Conservation (phyloP, 2,113 vertebrate species). For the Ornithorhynchus anatinus region DNA sequence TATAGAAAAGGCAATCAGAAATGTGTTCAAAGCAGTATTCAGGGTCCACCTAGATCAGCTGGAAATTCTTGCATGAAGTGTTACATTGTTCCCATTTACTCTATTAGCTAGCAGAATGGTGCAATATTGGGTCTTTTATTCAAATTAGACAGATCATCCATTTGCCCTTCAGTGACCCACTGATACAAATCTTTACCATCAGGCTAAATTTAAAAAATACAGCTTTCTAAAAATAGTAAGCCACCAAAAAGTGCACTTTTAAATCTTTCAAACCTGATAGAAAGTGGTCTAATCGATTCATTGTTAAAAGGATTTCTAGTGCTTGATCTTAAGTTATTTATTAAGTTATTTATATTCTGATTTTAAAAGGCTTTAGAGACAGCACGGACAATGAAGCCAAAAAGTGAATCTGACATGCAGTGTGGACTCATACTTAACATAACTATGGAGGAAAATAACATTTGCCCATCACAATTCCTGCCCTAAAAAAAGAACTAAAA, state of each 20-base stretch:
- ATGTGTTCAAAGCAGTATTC: background rate
- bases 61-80: background rate
- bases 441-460: too few species aligned
- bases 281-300: conserved; percentile 26
- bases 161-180: background rate
- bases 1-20: conserved; percentile 3
- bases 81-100: background rate
- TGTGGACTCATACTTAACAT: background rate
- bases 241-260: conserved; percentile 19
- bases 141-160: background rate
- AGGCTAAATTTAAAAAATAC: conserved; percentile 30
- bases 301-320: conserved; percentile 29
- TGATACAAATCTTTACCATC: background rate
- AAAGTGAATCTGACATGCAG: conserved; percentile 10
- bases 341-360: conserved; percentile 41
- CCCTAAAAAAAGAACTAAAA: too few species aligned
- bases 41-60: background rate
- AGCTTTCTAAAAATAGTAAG: conserved; percentile 16
- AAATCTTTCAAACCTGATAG: conserved; percentile 37
- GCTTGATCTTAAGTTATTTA: conserved; percentile 40
- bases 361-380: conserved; percentile 3
- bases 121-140: too few species aligned
- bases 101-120: background rate
- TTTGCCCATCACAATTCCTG: too few species aligned
- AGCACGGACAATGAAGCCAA: background rate